phyloP scores from a whole-genome alignment of 2,113 vertebrate genomes.

The Paracanthobrama guichenoti region DNA sequence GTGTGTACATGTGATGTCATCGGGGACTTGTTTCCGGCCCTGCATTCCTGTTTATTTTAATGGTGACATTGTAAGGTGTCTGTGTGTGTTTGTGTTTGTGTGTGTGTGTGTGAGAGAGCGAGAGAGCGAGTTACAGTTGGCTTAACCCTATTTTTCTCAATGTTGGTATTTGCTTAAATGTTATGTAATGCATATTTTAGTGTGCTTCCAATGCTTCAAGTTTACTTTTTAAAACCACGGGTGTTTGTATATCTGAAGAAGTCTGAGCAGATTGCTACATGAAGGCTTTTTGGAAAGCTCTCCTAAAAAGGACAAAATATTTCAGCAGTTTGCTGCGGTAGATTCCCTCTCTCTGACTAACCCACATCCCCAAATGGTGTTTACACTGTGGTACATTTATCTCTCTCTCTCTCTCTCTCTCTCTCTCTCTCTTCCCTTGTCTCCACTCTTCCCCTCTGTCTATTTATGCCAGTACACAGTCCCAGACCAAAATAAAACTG shows the following conservation, averaged over 20 bases:
- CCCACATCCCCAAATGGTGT: constrained; percentile 51
- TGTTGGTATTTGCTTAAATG: constrained; percentile 15
- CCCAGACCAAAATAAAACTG: constrained; percentile 74
- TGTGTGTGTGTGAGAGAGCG: not conserved
- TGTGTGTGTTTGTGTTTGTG: not conserved
- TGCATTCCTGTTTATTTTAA: constrained; percentile 35
- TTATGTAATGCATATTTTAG: constrained; percentile 7
- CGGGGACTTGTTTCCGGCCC: constrained; percentile 20
- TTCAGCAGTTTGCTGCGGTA: constrained; percentile 58
- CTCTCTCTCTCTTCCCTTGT: not conserved
- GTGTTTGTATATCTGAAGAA: constrained; percentile 11
- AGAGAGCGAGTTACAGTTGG: not conserved
- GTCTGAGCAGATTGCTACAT: constrained; percentile 37
- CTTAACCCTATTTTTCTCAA: not conserved
- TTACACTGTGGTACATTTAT: constrained; percentile 45
- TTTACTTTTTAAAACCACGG: constrained; percentile 29
- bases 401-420: not conserved
- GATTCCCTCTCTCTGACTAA: constrained; percentile 40
- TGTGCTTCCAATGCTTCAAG: constrained; percentile 12
- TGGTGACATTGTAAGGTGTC: constrained; percentile 34
- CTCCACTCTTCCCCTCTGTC: constrained; percentile 51
- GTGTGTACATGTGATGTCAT: constrained; percentile 4
- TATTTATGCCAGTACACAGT: constrained; percentile 79
- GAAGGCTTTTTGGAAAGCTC: constrained; percentile 58
- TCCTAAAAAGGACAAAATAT: constrained; percentile 80